phyloP scores from a whole-genome alignment of 2,113 vertebrate species.

The Barbus barbus region DNA sequence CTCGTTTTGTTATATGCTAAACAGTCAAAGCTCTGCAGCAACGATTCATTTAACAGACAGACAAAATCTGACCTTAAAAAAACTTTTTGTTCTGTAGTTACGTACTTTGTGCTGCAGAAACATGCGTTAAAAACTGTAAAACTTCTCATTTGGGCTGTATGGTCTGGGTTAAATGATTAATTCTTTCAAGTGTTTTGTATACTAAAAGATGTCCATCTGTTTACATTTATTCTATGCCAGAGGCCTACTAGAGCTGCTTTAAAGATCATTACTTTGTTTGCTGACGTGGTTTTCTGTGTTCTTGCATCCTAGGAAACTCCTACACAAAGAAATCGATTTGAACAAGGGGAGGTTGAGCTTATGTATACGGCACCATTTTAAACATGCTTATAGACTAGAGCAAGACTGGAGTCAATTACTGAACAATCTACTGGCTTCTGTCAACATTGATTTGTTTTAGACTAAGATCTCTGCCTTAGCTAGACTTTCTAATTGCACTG shows the following conservation, averaged over 20 bases:
- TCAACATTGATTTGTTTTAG: conserved; percentile 72
- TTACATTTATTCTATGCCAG: background rate
- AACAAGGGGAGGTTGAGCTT: conserved; percentile 53
- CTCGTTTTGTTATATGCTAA: background rate
- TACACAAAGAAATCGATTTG: conserved; percentile 60
- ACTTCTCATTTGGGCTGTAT: background rate
- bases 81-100: background rate
- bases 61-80: background rate
- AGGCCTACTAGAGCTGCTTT: background rate
- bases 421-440: conserved; percentile 66
- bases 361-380: conserved; percentile 1
- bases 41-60: background rate
- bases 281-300: background rate
- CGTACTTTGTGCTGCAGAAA: background rate
- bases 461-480: conserved; percentile 60
- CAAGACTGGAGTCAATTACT: conserved; percentile 68
- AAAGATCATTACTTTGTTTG: conserved; percentile 30
- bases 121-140: background rate
- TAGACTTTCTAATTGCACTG: conserved; percentile 68
- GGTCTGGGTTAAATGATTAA: background rate
- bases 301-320: conserved; percentile 41
- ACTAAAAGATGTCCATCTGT: background rate
- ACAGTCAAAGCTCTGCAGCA: background rate
- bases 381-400: conserved; percentile 54
- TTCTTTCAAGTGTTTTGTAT: background rate